phyloP scores from a whole-genome alignment of 2,888 invertebrate genomes.

The Schizaphis graminum region DNA sequence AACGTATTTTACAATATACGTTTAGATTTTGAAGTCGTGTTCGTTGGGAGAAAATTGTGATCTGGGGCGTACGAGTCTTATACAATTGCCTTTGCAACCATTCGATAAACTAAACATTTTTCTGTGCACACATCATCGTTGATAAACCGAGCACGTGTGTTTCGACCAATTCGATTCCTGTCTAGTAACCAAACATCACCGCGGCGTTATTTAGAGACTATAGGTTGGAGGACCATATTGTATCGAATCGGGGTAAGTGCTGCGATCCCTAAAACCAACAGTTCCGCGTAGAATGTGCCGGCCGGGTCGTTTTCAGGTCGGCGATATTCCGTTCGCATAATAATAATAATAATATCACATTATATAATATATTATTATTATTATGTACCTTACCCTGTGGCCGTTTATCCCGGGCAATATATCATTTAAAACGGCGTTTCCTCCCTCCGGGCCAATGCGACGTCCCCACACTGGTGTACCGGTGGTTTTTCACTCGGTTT shows the following conservation, averaged over 20 bases:
- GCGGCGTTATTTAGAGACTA: not conserved
- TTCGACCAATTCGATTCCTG: conserved; percentile 6
- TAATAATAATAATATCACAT: not conserved
- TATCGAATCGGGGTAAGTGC: not conserved
- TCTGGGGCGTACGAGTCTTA: not conserved
- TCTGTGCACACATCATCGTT: not conserved
- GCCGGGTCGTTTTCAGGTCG: conserved; percentile 3
- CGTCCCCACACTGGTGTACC: not conserved
- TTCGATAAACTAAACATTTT: not conserved
- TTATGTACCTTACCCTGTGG: conserved; percentile 17
- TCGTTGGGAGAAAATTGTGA: not conserved
- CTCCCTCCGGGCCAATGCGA: not conserved
- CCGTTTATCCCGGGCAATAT: conserved; percentile 33
- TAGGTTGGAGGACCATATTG: not conserved
- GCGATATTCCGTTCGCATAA: not conserved
- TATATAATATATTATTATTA: conserved; percentile 39
- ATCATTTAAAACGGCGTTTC: conserved; percentile 46
- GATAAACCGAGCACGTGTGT: conserved; percentile 22
- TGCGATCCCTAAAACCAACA: not conserved
- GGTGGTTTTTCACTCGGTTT: conserved; percentile 47
- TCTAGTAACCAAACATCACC: not conserved
- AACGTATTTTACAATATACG: not conserved
- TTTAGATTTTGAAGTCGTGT: not conserved
- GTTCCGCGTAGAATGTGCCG: not conserved
- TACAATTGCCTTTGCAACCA: conserved; percentile 5